Evolutionary conservation across 2,797 vertebrate species (phyloP), one percentile per base, ranked within the genome.

Genomic region (Coreius guichenoti): DNA sequence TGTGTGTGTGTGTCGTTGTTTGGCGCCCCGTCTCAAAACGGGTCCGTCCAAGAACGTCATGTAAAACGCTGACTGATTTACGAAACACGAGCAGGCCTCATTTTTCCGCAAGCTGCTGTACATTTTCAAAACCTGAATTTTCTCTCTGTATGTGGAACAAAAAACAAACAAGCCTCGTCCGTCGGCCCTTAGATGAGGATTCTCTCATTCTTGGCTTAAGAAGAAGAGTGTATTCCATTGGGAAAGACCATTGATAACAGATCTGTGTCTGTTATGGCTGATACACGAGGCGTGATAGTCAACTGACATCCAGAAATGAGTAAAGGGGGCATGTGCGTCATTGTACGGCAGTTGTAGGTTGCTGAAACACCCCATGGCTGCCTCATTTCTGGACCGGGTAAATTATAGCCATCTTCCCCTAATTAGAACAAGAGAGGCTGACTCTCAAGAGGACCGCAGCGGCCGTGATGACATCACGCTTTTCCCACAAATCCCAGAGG

Each of bases 321-420:
- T 43, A 33, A 75, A 80, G 21, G 65, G 78, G 82, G 67, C 79
- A 85, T 49, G 49, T 87, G 73, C 63, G 78, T 84, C 77, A 87
- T 69, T 58, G 49, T 51, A 12, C 51, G 16, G 23, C 51, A 17
- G 61, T 82, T 84, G 81, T 80, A 87, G 81, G 73, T 87, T 79
- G 75, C 85, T 73, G 54, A 86, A 84, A 86, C 81, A 78, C 79
- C 74, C 73, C 51, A 26, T 78, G 75, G 81, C 85, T 45, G 47
- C 84, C 76, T 87, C 58, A 49, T 86, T 87, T 88, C 39, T 74
- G 81, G 81, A 80, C 67, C 17, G 68, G 72, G 82, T 82, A 86
- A 88, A 89, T 89, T 88, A 89, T 90, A 88, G 83, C 83, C 29
- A 39, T 87, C 79, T 73, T 77, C 78, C 86, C 75, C 80, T 88